phyloP scores from a whole-genome alignment of 2,113 vertebrate genomes.

The Ardeotis arabs region DNA sequence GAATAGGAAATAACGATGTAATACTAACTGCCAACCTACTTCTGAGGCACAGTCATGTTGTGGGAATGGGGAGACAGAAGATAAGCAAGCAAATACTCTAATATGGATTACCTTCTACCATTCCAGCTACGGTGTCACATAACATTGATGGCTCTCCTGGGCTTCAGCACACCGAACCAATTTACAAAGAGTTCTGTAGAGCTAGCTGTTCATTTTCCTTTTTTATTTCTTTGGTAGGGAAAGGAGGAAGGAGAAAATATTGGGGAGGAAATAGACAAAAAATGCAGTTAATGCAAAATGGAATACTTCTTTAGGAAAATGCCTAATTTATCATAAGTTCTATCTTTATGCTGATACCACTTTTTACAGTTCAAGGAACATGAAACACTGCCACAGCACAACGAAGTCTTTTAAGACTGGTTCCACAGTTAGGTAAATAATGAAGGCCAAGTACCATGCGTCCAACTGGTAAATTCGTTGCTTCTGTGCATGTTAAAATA shows the following conservation, averaged over 20 bases:
- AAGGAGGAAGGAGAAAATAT: neutral
- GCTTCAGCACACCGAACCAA: neutral
- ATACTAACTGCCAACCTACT: neutral
- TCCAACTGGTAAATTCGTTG: neutral
- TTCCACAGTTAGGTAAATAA: neutral
- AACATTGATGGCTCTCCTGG: neutral
- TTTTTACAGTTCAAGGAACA: neutral
- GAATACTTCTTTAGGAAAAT: neutral
- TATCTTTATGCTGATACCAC: neutral
- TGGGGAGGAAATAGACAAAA: neutral
- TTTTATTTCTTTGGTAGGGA: neutral
- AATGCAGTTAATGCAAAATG: neutral
- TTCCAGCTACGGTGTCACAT: neutral
- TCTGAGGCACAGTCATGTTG: neutral
- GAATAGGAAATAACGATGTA: neutral
- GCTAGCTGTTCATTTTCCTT: neutral
- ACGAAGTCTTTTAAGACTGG: neutral
- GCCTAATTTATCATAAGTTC: neutral
- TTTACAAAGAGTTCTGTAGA: neutral
- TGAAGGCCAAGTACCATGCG: neutral
- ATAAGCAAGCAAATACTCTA: neutral
- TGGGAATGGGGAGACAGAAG: neutral
- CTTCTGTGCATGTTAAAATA: constrained; percentile 22
- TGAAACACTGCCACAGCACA: neutral
- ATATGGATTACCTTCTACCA: neutral